Percentiles rank a stretch among this genome's conserved stretches.
Conservation (phyloP, 2,888 invertebrate species). For the Lasioglossum malachurum region DNA sequence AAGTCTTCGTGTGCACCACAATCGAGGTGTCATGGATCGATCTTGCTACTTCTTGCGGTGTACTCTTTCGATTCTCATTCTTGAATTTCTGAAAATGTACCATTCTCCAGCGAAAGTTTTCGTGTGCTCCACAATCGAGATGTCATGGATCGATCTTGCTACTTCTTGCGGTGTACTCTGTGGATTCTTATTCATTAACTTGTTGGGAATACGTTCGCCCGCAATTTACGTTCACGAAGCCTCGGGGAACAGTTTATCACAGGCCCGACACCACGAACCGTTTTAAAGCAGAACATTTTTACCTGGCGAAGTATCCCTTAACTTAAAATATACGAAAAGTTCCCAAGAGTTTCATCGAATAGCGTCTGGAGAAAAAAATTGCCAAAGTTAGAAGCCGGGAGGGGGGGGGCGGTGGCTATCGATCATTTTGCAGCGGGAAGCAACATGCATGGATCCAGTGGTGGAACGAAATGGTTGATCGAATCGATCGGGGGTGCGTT, state of each 20-base stretch:
- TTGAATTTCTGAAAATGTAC: no score
- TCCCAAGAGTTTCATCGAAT: neutral
- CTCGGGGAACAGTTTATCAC: neutral
- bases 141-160: no score
- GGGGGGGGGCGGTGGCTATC: neutral
- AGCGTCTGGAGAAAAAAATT: neutral
- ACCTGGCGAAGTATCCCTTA: neutral
- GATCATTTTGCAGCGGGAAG: neutral
- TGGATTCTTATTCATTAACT: no score
- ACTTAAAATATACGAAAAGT: neutral
- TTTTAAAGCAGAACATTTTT: neutral
- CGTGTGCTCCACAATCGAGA: fast-evolving
- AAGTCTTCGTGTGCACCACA: neutral
- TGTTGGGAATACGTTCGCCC: no score
- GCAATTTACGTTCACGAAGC: neutral
- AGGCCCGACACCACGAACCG: neutral
- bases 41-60: neutral
- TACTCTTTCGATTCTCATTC: no score
- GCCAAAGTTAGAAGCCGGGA: neutral
- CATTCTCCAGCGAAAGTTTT: neutral
- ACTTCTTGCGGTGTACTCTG: no score
- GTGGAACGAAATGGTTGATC: neutral
- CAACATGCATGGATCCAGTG: neutral
- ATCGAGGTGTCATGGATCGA: no score
- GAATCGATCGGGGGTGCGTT: neutral